phyloP scores from a whole-genome alignment of 2,888 invertebrate genomes.

The Mythimna impura region DNA sequence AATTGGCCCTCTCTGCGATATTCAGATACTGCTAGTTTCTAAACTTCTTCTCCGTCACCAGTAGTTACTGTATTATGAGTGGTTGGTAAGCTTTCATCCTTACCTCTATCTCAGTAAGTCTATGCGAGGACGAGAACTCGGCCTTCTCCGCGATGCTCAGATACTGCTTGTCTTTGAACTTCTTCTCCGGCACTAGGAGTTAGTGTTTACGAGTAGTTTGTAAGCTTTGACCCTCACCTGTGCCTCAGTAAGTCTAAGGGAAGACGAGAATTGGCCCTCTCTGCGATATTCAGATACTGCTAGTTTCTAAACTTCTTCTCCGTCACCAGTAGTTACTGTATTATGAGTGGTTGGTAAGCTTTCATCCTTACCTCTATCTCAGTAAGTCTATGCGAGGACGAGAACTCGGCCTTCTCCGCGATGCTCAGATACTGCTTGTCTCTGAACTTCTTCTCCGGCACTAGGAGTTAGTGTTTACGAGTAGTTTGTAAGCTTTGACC shows the following conservation, averaged over 20 bases:
- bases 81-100: neutral
- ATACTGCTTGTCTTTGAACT: conserved; percentile 98
- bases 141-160: conserved; percentile 96
- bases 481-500: no score
- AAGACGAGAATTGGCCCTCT: conserved; percentile 97
- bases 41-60: conserved; percentile 98
- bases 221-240: no score
- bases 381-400: conserved; percentile 96
- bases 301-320: conserved; percentile 98
- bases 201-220: conserved; percentile 83
- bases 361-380: conserved; percentile 94
- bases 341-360: no score
- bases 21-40: no score
- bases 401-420: conserved; percentile 97
- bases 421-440: conserved; percentile 98
- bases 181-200: conserved; percentile 96
- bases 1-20: no score
- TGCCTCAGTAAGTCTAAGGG: conserved; percentile 85
- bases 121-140: conserved; percentile 97
- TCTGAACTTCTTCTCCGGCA: conserved; percentile 97
- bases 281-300: conserved; percentile 92
- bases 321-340: conserved; percentile 93
- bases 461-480: conserved; percentile 94
- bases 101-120: conserved; percentile 97
- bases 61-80: conserved; percentile 92